These are phyloP conservation scores for Eucriotettix oculatus DNA, from an alignment of 2,888 invertebrate species.

Conservation along the genomic window DNA sequence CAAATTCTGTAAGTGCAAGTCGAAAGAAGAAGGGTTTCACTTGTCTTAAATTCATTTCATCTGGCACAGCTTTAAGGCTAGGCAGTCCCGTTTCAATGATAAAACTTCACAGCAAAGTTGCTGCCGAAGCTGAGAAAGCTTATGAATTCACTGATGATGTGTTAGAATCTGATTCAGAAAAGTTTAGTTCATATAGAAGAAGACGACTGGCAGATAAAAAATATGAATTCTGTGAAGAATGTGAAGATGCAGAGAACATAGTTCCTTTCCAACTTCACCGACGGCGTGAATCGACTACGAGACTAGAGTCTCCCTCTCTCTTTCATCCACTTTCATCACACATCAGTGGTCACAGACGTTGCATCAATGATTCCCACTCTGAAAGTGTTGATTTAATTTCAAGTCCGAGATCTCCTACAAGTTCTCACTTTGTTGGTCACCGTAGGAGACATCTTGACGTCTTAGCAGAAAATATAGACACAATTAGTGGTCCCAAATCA, in stretches of 20 bases:
- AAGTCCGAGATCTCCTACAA: neutral
- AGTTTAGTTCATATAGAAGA: constrained; percentile 70
- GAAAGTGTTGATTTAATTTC: neutral
- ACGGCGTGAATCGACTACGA: constrained; percentile 5
- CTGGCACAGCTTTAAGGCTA: constrained; percentile 2
- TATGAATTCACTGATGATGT: constrained; percentile 76
- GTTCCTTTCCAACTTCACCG: constrained; percentile 24
- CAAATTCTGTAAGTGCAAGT: neutral
- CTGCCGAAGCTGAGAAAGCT: constrained; percentile 48
- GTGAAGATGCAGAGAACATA: constrained; percentile 42
- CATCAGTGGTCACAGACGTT: constrained; percentile 1
- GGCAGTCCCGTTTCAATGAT: constrained; percentile 2
- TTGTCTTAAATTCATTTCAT: constrained; percentile 1
- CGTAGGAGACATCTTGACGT: neutral
- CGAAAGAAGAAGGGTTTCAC: neutral
- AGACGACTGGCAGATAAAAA: constrained; percentile 78
- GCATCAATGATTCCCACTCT: constrained; percentile 1
- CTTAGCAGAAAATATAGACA: neutral
- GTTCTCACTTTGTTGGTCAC: neutral
- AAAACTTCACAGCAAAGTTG: constrained; percentile 4
- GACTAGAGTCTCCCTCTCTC: constrained; percentile 2
- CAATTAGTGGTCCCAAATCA: neutral
- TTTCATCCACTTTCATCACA: constrained; percentile 3
- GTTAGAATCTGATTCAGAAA: constrained; percentile 57
- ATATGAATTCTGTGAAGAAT: constrained; percentile 67